A percentile compares a stretch with the other conserved stretches of the same genome.
Evolutionary conservation across 2,113 vertebrate genomes (phyloP).

Genomic region (Spea bombifrons): DNA sequence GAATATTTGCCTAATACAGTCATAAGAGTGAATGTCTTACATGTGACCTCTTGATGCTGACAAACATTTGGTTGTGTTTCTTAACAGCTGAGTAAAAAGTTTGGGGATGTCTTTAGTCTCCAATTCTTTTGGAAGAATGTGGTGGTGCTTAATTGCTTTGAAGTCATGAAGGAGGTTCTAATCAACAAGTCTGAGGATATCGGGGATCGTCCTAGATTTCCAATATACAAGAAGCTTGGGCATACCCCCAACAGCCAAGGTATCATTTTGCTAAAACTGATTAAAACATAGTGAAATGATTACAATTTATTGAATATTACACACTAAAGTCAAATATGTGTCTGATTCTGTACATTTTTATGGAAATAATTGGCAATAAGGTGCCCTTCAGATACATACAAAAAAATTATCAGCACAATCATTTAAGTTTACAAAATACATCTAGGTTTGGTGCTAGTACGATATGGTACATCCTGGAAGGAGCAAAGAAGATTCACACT

Average conservation of each 20-base stretch:
- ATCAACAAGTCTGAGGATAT: constrained; percentile 39
- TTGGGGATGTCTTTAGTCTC: constrained; percentile 29
- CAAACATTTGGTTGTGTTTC: background rate
- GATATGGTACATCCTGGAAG: constrained; percentile 42
- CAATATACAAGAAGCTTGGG: background rate
- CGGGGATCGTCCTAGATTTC: constrained; percentile 22
- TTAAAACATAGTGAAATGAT: background rate
- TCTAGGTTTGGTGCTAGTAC: background rate
- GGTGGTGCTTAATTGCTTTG: constrained; percentile 37
- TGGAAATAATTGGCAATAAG: too few relatives aligned
- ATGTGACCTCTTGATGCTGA: too few relatives aligned
- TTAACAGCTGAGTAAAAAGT: constrained; percentile 18
- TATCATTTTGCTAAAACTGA: background rate
- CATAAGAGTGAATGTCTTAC: too few relatives aligned
- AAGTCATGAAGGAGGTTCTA: constrained; percentile 37
- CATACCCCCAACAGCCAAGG: background rate
- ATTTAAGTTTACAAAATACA: background rate
- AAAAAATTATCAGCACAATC: too few relatives aligned
- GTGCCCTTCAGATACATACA: too few relatives aligned
- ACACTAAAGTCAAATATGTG: too few relatives aligned
- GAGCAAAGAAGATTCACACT: constrained; percentile 39
- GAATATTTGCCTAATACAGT: too few relatives aligned
- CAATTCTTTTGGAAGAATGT: constrained; percentile 32
- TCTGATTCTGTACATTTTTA: too few relatives aligned
- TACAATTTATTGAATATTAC: too few relatives aligned